Evolutionary conservation across 2,888 invertebrate species (phyloP).

Genomic region (Balanococcus diminutus): DNA sequence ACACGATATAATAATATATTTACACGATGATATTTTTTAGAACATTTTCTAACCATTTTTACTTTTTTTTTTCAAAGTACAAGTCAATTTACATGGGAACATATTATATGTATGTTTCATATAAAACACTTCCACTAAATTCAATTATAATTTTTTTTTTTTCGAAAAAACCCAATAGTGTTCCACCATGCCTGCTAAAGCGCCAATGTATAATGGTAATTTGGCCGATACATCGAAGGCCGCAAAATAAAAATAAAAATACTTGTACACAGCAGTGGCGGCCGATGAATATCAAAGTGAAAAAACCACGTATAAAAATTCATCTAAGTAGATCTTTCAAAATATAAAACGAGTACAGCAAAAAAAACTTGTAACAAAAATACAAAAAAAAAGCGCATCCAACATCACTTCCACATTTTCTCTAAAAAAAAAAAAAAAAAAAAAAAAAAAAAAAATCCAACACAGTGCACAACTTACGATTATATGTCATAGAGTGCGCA

Average conservation of each 20-base stretch:
- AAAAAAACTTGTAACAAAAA: slow-evolving; percentile 9
- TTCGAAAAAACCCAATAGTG: neutral
- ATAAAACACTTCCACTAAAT: neutral
- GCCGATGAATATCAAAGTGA: neutral
- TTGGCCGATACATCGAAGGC: slow-evolving; percentile 14
- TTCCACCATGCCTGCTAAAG: neutral
- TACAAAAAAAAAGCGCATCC: neutral
- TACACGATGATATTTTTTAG: neutral
- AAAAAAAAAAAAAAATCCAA: neutral
- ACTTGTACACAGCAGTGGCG: slow-evolving; percentile 19
- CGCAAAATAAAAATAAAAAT: neutral
- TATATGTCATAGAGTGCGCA: slow-evolving; percentile 9
- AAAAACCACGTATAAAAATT: slow-evolving; percentile 4
- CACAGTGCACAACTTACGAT: slow-evolving; percentile 23
- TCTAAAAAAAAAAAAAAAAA: neutral
- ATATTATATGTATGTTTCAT: neutral
- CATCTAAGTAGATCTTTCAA: slow-evolving; percentile 7
- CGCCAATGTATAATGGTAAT: slow-evolving; percentile 2
- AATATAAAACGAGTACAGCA: neutral
- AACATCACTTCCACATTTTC: slow-evolving; percentile 26
- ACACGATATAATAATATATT: neutral
- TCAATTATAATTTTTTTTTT: neutral
- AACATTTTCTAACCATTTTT: neutral
- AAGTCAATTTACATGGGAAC: slow-evolving; percentile 8
- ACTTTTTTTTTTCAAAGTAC: neutral